phyloP scores from a whole-genome alignment of 2,888 invertebrate species.

The Agrotis clavis region DNA sequence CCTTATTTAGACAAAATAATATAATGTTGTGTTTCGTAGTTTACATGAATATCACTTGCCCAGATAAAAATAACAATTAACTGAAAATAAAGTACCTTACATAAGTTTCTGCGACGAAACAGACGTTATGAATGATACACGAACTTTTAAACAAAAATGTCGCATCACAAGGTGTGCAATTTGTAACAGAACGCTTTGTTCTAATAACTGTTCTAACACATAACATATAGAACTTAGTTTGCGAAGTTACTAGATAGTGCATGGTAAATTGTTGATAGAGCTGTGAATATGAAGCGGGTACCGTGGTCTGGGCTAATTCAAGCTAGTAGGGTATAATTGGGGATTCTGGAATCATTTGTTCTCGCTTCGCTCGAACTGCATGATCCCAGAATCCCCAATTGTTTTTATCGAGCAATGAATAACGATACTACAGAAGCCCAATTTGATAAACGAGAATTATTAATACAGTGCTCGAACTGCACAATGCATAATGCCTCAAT shows the following conservation, averaged over 20 bases:
- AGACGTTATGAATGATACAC: not conserved
- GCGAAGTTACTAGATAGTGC: slow-evolving; percentile 5
- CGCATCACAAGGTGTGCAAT: not conserved
- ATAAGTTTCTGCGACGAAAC: not conserved
- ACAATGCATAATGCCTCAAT: too few species aligned
- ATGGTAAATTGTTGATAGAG: slow-evolving; percentile 19
- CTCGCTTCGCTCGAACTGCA: too few species aligned
- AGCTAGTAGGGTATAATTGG: too few species aligned
- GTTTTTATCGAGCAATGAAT: too few species aligned
- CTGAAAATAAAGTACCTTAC: not conserved
- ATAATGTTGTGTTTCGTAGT: too few species aligned
- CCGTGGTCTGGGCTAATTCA: slow-evolving; percentile 19
- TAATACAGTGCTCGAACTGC: too few species aligned
- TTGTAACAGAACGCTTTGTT: not conserved
- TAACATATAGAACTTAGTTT: slow-evolving; percentile 22
- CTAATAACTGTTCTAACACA: not conserved
- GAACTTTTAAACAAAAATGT: slow-evolving; percentile 6
- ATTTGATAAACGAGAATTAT: too few species aligned
- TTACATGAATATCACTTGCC: too few species aligned
- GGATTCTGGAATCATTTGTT: too few species aligned
- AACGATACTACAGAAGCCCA: too few species aligned
- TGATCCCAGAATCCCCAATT: too few species aligned
- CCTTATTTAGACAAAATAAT: too few species aligned
- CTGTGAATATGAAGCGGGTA: slow-evolving; percentile 38
- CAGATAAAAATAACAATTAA: not conserved